A percentile compares a stretch with the other conserved stretches of the same genome.
Conservation (phyloP, 2,888 invertebrate species). For the Brachyptera risi region DNA sequence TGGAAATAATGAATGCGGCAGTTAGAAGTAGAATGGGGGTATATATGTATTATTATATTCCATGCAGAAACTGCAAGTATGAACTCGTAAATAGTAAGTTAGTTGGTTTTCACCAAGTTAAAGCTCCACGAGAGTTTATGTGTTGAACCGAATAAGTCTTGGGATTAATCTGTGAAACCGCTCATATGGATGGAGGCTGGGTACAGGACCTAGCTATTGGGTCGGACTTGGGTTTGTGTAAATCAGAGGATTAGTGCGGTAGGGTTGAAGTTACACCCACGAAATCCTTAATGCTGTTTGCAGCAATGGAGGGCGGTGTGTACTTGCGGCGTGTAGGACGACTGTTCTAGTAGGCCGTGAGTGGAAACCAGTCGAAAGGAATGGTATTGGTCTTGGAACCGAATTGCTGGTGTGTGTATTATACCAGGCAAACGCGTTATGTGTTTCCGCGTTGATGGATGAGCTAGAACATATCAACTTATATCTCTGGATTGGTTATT, state of each 20-base stretch:
- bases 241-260: slow-evolving; percentile 30
- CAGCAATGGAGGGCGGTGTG: slow-evolving; percentile 23
- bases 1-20: neutral
- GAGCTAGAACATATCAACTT: no score
- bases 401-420: neutral
- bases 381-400: neutral
- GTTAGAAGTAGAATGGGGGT: neutral
- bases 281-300: slow-evolving; percentile 31
- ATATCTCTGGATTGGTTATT: no score
- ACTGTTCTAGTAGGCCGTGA: neutral
- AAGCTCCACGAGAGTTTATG: slow-evolving; percentile 14
- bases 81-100: slow-evolving; percentile 22
- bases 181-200: slow-evolving; percentile 1
- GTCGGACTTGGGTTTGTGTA: slow-evolving; percentile 24
- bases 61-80: slow-evolving; percentile 9
- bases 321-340: slow-evolving; percentile 9
- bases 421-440: no score
- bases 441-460: no score
- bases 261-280: slow-evolving; percentile 16
- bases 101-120: slow-evolving; percentile 19
- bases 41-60: neutral
- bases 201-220: neutral
- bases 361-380: neutral
- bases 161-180: slow-evolving; percentile 20
- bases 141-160: slow-evolving; percentile 19